Evolutionary conservation across 2,888 invertebrate species (phyloP).

Genomic region (Athalia circularis): DNA sequence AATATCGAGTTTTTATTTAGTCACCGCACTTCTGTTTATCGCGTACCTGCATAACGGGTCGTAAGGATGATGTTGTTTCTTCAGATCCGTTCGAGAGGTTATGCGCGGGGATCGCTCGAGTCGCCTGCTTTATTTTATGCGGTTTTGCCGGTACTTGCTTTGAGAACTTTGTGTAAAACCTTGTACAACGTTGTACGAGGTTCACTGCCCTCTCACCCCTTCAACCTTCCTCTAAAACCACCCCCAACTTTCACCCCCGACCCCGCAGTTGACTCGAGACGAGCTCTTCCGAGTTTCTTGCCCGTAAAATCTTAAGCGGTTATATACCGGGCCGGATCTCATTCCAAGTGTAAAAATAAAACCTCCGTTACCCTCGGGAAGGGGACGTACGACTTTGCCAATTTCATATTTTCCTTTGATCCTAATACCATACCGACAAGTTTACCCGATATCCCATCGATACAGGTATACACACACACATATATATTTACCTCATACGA

Average conservation of each 20-base stretch:
- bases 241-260: neutral
- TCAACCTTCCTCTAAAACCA: neutral
- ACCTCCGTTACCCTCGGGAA: neutral
- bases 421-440: neutral
- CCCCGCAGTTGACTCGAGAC: slow-evolving; percentile 4
- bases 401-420: slow-evolving; percentile 35
- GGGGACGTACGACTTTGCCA: neutral
- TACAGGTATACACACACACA: neutral
- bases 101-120: neutral
- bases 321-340: slow-evolving; percentile 8
- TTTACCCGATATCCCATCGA: slow-evolving; percentile 21
- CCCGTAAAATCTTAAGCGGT: slow-evolving; percentile 19
- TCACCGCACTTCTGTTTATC: neutral
- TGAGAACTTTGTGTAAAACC: slow-evolving; percentile 35
- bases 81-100: neutral
- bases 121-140: slow-evolving; percentile 10
- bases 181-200: slow-evolving; percentile 4
- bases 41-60: neutral
- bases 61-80: slow-evolving; percentile 6
- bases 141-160: slow-evolving; percentile 25
- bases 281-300: slow-evolving; percentile 17
- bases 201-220: neutral
- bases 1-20: slow-evolving; percentile 27
- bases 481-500: neutral
- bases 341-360: slow-evolving; percentile 7